Conservation (phyloP, 2,888 invertebrate genomes). For the Cephus sareptanus region DNA sequence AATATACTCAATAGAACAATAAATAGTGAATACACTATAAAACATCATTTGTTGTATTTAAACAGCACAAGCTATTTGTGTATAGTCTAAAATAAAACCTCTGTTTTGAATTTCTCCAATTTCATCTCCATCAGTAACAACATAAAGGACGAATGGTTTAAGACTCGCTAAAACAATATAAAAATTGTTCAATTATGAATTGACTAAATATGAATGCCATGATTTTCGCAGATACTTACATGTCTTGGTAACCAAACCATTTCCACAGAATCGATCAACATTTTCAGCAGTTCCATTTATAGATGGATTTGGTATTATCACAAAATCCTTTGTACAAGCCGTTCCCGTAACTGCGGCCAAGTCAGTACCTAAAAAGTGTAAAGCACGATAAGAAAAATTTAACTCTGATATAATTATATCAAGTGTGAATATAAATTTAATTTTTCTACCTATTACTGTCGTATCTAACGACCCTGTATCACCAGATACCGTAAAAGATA, state of each 20-base stretch:
- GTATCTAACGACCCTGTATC: constrained; percentile 76
- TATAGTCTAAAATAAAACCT: constrained; percentile 79
- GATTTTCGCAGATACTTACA: constrained; percentile 66
- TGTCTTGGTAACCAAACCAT: constrained; percentile 75
- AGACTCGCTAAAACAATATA: constrained; percentile 68
- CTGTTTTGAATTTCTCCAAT: constrained; percentile 75
- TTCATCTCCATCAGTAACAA: constrained; percentile 76
- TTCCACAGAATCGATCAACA: constrained; percentile 82
- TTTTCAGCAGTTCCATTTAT: constrained; percentile 49
- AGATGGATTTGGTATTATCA: constrained; percentile 78
- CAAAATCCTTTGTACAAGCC: constrained; percentile 78
- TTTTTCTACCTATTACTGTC: constrained; percentile 67
- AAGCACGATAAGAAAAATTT: not conserved
- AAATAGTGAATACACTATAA: not conserved
- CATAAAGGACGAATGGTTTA: constrained; percentile 80
- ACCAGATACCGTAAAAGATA: constrained; percentile 78
- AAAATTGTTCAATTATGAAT: not conserved
- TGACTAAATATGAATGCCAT: not conserved
- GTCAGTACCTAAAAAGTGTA: constrained; percentile 63
- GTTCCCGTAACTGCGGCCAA: constrained; percentile 70
- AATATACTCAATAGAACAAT: constrained; percentile 2
- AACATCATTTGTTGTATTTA: constrained; percentile 19
- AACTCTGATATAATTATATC: not conserved
- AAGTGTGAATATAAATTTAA: not conserved
- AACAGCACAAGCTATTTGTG: constrained; percentile 73